Conservation (phyloP, 2,797 vertebrate species). For the Echeneis naucrates region DNA sequence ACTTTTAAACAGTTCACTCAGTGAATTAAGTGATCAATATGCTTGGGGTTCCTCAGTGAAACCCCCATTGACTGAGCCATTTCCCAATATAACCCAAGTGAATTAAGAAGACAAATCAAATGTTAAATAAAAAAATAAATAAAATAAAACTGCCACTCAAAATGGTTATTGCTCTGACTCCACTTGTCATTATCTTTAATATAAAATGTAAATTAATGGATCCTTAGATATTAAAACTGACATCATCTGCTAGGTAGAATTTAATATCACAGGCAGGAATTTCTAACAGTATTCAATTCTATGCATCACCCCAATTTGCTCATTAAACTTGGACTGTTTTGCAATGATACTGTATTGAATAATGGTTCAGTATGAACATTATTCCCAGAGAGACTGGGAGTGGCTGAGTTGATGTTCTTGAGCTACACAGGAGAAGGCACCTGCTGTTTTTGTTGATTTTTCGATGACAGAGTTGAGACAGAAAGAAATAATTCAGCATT, state of each 20-base stretch:
- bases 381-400: background rate
- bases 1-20: background rate
- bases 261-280: background rate
- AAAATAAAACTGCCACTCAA: background rate
- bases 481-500: conserved; percentile 19
- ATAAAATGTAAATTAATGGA: background rate
- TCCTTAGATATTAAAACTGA: conserved; percentile 12
- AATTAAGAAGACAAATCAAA: conserved; percentile 2
- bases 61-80: background rate
- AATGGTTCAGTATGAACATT: background rate
- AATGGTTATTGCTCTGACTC: background rate
- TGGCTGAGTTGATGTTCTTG: background rate
- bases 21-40: background rate
- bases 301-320: background rate
- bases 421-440: background rate
- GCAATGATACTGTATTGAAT: rapidly evolving
- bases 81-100: background rate
- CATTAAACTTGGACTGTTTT: background rate
- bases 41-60: background rate
- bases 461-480: conserved; percentile 12
- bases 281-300: background rate
- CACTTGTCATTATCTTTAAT: background rate
- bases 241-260: background rate
- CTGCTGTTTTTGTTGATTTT: conserved; percentile 5
- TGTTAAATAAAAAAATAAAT: background rate